Conservation (phyloP, 1,140 invertebrate genomes). For the Drosophila orena region DNA sequence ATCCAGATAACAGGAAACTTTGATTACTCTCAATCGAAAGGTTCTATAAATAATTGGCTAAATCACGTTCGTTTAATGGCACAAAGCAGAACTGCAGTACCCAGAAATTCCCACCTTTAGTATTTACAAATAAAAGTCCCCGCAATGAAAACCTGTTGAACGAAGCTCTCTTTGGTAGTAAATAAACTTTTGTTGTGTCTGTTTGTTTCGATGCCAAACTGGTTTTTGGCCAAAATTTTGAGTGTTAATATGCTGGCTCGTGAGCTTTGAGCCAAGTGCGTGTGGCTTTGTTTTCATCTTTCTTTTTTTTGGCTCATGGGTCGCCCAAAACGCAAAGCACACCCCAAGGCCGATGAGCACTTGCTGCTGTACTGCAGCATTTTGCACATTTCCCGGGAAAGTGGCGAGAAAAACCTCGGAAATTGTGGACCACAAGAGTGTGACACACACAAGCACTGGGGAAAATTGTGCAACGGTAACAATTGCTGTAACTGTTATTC, state of each 20-base stretch:
- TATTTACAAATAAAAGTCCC: slow-evolving; percentile 29
- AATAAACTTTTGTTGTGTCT: slow-evolving; percentile 53
- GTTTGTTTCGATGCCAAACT: slow-evolving; percentile 48
- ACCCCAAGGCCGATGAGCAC: slow-evolving; percentile 61
- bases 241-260: slow-evolving; percentile 41
- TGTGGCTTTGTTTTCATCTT: slow-evolving; percentile 26
- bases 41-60: slow-evolving; percentile 43
- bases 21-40: not conserved
- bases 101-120: slow-evolving; percentile 57
- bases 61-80: slow-evolving; percentile 60
- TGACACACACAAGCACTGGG: slow-evolving; percentile 12
- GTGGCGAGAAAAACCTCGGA: slow-evolving; percentile 32
- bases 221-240: slow-evolving; percentile 55
- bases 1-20: slow-evolving; percentile 1
- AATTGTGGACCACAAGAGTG: slow-evolving; percentile 41
- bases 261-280: slow-evolving; percentile 55
- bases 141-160: slow-evolving; percentile 72
- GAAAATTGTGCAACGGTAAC: slow-evolving; percentile 55
- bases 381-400: slow-evolving; percentile 20
- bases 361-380: slow-evolving; percentile 19
- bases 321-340: slow-evolving; percentile 16
- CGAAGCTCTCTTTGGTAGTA: slow-evolving; percentile 44
- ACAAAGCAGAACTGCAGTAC: slow-evolving; percentile 22
- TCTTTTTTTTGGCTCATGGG: slow-evolving; percentile 7
- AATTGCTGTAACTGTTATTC: slow-evolving; percentile 52